Base-by-base conservation (phyloP, 2,888 invertebrate genomes). In the Drosophila sordidula region DNA sequence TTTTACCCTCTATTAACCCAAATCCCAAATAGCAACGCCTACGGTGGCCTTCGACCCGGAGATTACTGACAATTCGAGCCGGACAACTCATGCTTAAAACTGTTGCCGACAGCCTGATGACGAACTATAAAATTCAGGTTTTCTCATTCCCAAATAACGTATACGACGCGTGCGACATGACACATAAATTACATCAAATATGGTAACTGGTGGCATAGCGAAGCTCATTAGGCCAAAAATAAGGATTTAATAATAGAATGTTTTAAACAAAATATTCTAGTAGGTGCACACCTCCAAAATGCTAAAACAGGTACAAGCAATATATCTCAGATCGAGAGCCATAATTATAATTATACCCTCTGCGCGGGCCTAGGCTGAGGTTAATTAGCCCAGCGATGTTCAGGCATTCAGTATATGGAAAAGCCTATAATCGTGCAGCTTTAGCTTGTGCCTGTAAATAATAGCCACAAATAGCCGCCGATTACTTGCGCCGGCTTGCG, bases 151-250 rank as follows among this genome's bases (percentile, higher is more conserved):
- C 16, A 32, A 12, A 75, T 61, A 50, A 62, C 62, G 75, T 41
- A 74, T 56, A 68, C 70, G 62, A 36, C 50, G 46, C 62, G 61
- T 72, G 55, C 25, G 47, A 72, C 73, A 56, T 50, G 66, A 38
- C 22, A 34, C 9, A 18, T 18, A 62, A 44, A 50, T 57, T 25
- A 41, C 16, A 49, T 11, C 6, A 44, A 16, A 66, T 45, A 22
- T 49, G 22, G 22, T 22, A 16, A 61, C 4, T 52, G 25, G 25
- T 4, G 16, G 2, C 41, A 9, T n/a, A 38, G n/a, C n/a, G 5
- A 3, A 44, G 12, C 36, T 58, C 42, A 72, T 65, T 72, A 65
- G 45, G 25, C 16, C 39, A 22, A 18, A 65, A 63, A 52, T 51
- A 65, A 29, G 9, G 12, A 8, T 16, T 34, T 18, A 64, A 26